A percentile compares a stretch with the other conserved stretches of the same genome.
Evolutionary conservation across 2,888 invertebrate genomes (phyloP).

Genomic region (Caenorhabditis imperialis): DNA sequence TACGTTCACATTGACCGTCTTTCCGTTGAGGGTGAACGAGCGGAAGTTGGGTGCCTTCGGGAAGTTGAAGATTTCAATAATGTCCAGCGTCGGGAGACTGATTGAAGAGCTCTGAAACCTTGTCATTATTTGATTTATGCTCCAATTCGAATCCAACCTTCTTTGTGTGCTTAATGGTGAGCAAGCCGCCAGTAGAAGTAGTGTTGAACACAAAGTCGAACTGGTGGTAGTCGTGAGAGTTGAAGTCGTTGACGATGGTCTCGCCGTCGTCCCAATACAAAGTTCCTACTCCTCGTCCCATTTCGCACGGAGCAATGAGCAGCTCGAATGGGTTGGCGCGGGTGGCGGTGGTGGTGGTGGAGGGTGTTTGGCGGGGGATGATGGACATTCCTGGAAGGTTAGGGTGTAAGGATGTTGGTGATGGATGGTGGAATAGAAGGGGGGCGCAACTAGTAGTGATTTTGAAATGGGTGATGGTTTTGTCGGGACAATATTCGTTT

Average conservation of each 20-base stretch:
- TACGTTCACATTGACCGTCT: conserved; percentile 51
- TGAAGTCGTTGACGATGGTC: conserved; percentile 57
- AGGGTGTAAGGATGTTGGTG: no score
- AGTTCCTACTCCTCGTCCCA: conserved; percentile 52
- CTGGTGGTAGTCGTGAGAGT: conserved; percentile 41
- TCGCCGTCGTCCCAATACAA: conserved; percentile 77
- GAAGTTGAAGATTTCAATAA: conserved; percentile 69
- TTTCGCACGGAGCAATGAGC: conserved; percentile 80
- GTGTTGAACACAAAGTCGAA: conserved; percentile 48
- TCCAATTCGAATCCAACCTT: conserved; percentile 25
- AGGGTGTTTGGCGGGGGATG: conserved; percentile 80
- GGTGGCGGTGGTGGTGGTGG: conserved; percentile 66
- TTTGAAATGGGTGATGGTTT: no score
- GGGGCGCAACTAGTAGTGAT: no score
- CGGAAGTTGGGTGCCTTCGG: conserved; percentile 59
- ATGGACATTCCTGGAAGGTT: conserved; percentile 81
- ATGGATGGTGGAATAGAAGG: no score
- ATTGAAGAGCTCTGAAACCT: conserved; percentile 31
- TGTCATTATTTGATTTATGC: no score
- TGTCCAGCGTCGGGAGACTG: conserved; percentile 61
- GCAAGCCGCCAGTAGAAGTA: conserved; percentile 24
- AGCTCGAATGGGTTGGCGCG: conserved; percentile 84
- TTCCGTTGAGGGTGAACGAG: conserved; percentile 62
- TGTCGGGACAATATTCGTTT: no score
- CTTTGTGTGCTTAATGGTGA: conserved; percentile 32